Conservation (phyloP, 2,797 vertebrate species). For the Nannoperca obscura region DNA sequence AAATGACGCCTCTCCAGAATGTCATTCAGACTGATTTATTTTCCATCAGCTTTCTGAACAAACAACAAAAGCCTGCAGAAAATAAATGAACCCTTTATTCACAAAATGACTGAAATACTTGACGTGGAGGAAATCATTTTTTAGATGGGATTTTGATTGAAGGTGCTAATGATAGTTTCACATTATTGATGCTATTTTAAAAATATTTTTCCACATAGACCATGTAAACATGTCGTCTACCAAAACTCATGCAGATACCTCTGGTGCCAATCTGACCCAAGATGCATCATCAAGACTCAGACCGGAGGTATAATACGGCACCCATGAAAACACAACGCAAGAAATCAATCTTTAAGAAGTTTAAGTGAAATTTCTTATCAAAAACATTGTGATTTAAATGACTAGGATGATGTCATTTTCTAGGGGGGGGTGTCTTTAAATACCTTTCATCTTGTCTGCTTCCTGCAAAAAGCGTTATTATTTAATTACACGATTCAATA, state of each 20-base stretch:
- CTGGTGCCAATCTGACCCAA: background rate
- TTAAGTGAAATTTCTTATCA: background rate
- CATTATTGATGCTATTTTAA: background rate
- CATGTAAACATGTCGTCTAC: slow-evolving; percentile 16
- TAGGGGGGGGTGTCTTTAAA: background rate
- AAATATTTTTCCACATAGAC: background rate
- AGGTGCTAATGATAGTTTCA: slow-evolving; percentile 6
- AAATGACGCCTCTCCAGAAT: slow-evolving; percentile 37
- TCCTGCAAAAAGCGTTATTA: background rate
- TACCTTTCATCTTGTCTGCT: background rate
- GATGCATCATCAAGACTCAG: background rate
- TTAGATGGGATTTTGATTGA: background rate
- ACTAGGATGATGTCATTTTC: background rate
- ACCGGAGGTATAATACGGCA: background rate
- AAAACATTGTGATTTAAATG: background rate
- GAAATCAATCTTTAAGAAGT: background rate
- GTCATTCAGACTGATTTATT: slow-evolving; percentile 28
- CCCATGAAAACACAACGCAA: background rate
- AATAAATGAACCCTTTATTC: slow-evolving; percentile 27
- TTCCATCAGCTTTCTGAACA: slow-evolving; percentile 20
- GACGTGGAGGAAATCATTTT: background rate
- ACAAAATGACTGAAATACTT: slow-evolving; percentile 19
- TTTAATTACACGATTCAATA: background rate
- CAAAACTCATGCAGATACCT: background rate
- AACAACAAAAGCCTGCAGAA: slow-evolving; percentile 25